Evolutionary conservation across 2,888 invertebrate genomes (phyloP).

Genomic region (Andrena flavipes): DNA sequence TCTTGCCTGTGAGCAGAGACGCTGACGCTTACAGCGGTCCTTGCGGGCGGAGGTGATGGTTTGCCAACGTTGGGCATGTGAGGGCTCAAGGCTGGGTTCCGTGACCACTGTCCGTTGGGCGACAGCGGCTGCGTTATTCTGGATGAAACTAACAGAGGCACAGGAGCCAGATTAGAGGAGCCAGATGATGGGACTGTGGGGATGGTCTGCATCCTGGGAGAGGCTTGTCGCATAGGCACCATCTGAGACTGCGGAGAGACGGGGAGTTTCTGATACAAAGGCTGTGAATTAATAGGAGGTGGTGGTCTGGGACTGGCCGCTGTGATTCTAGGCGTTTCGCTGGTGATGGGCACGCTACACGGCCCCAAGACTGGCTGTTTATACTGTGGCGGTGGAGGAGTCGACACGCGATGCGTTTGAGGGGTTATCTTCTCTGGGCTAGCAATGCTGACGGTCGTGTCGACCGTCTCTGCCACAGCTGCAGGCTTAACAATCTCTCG

Average conservation of each 20-base stretch:
- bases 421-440: conserved; percentile 70
- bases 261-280: conserved; percentile 81
- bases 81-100: conserved; percentile 73
- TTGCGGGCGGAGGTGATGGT: conserved; percentile 73
- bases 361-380: conserved; percentile 74
- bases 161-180: conserved; percentile 65
- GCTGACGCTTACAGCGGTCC: conserved; percentile 81
- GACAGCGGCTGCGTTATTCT: conserved; percentile 79
- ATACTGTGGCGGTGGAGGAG: conserved; percentile 72
- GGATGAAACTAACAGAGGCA: conserved; percentile 79
- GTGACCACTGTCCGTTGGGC: conserved; percentile 82
- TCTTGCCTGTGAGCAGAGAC: conserved; percentile 81
- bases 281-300: conserved; percentile 68
- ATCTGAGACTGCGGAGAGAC: conserved; percentile 80
- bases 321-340: conserved; percentile 74
- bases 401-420: conserved; percentile 58
- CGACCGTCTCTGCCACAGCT: conserved; percentile 69
- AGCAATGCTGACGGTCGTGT: conserved; percentile 66
- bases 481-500: conserved; percentile 79
- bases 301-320: conserved; percentile 73
- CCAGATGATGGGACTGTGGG: conserved; percentile 67
- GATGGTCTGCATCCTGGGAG: conserved; percentile 77
- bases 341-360: conserved; percentile 74
- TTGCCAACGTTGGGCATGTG: conserved; percentile 73
- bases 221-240: conserved; percentile 78